Conservation (phyloP, 1,140 invertebrate genomes). For the Drosophila kohkoa region DNA sequence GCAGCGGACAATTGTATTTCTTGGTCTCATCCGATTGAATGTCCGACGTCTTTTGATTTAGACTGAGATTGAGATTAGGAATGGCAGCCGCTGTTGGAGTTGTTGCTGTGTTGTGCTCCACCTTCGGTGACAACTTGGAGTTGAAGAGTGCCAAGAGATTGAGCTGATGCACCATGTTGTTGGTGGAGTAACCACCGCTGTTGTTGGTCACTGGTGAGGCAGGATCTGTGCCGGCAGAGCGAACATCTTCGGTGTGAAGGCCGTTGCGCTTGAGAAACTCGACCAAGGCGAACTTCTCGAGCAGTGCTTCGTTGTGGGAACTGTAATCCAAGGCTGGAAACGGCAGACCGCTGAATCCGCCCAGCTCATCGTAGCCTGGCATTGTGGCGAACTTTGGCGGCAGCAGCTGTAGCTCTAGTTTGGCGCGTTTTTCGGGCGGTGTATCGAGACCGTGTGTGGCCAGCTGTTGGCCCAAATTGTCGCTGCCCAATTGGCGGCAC, state of each 20-base stretch:
- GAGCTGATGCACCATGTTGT: conserved; percentile 63
- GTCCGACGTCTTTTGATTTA: background rate
- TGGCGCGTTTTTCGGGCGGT: conserved; percentile 85
- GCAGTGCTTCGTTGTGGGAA: conserved; percentile 61
- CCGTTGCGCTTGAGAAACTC: conserved; percentile 74
- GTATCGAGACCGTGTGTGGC: conserved; percentile 48
- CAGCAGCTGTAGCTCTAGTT: conserved; percentile 75
- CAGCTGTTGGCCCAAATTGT: conserved; percentile 79
- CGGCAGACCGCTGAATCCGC: conserved; percentile 63
- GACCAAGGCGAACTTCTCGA: conserved; percentile 69
- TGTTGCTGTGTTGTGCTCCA: conserved; percentile 59
- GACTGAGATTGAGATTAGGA: background rate
- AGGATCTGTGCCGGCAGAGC: conserved; percentile 18
- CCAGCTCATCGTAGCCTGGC: conserved; percentile 67
- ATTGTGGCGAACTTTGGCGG: conserved; percentile 71
- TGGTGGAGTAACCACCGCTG: conserved; percentile 45
- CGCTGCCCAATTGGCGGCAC: conserved; percentile 88
- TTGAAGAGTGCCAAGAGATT: conserved; percentile 69
- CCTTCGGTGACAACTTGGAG: conserved; percentile 55
- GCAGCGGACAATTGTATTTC: conserved; percentile 55
- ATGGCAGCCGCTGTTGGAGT: background rate
- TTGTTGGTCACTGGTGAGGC: conserved; percentile 5
- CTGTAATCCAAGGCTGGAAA: conserved; percentile 59
- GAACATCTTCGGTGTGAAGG: conserved; percentile 84
- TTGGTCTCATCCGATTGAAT: conserved; percentile 43